A percentile compares a stretch with the other conserved stretches of the same genome.
Evolutionary conservation across 1,140 invertebrate species (phyloP).

Genomic region (Andrena cerasifolii): DNA sequence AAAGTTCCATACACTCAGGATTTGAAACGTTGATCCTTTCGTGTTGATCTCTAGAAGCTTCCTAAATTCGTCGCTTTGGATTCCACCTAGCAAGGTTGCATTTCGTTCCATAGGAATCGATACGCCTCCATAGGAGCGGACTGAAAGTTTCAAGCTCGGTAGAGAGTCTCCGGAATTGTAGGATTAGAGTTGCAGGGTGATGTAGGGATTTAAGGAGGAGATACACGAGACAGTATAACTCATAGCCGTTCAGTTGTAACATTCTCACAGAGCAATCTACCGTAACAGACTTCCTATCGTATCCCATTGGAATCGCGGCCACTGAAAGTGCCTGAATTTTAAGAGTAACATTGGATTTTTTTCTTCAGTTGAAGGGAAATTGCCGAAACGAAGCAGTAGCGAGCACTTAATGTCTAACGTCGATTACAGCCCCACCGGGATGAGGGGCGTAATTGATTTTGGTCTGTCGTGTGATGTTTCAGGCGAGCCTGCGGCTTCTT

Average conservation of each 20-base stretch:
- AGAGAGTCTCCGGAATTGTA: not conserved
- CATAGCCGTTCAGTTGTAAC: not conserved
- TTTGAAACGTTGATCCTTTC: slow-evolving; percentile 11
- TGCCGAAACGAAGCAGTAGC: not conserved
- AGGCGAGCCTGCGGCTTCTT: slow-evolving; percentile 17
- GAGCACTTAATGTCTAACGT: not conserved
- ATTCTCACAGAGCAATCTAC: not conserved
- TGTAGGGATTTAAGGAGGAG: not conserved
- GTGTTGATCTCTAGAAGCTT: slow-evolving; percentile 13
- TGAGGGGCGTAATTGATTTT: not conserved
- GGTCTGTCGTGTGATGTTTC: slow-evolving; percentile 1
- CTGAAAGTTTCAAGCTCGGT: not conserved
- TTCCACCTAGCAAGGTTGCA: slow-evolving; percentile 22
- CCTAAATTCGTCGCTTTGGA: not conserved
- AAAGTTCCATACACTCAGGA: not conserved
- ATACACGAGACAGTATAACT: not conserved
- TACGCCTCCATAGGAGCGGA: not conserved
- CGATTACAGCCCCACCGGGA: not conserved
- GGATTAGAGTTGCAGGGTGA: not conserved
- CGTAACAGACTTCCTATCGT: not conserved
- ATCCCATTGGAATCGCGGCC: no score
- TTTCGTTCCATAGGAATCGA: slow-evolving; percentile 24
- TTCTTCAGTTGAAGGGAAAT: not conserved
- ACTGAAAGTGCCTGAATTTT: no score
- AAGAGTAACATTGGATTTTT: no score